Base-by-base conservation (phyloP, 2,113 vertebrate genomes). In the Eleginops maclovinus region DNA sequence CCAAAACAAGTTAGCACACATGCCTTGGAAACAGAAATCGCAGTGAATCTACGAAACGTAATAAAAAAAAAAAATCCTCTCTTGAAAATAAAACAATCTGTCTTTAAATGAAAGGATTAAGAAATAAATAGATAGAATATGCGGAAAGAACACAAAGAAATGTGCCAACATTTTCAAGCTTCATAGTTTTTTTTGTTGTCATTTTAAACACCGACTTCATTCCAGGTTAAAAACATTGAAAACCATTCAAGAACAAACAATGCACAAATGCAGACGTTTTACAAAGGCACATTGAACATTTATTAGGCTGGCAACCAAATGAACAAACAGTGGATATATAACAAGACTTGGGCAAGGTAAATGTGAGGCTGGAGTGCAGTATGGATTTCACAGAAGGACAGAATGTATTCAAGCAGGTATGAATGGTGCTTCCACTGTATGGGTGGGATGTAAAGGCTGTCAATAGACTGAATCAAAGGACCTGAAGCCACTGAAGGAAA, bases 191-290 rank as follows among this genome's bases (percentile, higher is more conserved):
- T 28, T 40, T 21, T 44, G 12, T 59, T 28, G n/a, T n/a, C n/a
- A n/a, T n/a, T n/a, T n/a, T n/a, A n/a, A n/a, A n/a, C n/a, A n/a
- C n/a, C n/a, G n/a, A n/a, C n/a, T n/a, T n/a, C n/a, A n/a, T n/a
- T n/a, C n/a, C n/a, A n/a, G n/a, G n/a, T 22, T 1, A 47, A 44
- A 70, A 47, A 58, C 53, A 62, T 7, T n/a, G 9, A 72, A 46
- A 75, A 59, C 9, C 0, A 3, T 13, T 28, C 68, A 64, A 73
- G 46, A 69, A 72, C 63, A 67, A 55, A 80, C 41, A 51, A 50
- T 7, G 12, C 36, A 21, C 44, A 36, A n/a, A 54, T 21, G 50
- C 7, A 21, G 3, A 54, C 11, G 31, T 77, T 50, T 51, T 1
- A 56, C 41, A 64, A 36, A 59, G 63, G 60, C 59, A 81, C 41